phyloP scores from a whole-genome alignment of 1,140 invertebrate genomes.

The Heliothis subflexa region DNA sequence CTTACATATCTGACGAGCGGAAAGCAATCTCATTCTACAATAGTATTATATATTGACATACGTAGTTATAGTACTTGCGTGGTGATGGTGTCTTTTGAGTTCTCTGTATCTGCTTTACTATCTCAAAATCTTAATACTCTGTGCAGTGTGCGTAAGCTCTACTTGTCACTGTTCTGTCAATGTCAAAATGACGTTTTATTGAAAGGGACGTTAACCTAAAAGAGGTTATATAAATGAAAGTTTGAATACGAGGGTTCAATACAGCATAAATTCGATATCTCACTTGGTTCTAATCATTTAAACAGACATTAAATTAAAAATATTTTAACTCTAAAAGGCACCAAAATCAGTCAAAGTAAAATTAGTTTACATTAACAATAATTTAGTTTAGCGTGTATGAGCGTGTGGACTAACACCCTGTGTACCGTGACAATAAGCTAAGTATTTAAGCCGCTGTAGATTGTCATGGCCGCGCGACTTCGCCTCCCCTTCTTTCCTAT shows the following conservation, averaged over 20 bases:
- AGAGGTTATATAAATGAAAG: no score
- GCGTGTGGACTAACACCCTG: slow-evolving; percentile 80
- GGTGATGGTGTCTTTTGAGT: slow-evolving; percentile 28
- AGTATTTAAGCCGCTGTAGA: slow-evolving; percentile 72
- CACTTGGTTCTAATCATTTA: no score
- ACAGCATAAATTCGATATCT: no score
- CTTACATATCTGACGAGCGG: slow-evolving; percentile 76
- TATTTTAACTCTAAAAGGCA: neutral
- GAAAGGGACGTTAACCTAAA: neutral
- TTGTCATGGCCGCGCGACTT: slow-evolving; percentile 67
- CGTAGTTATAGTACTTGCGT: slow-evolving; percentile 60
- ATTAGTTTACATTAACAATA: slow-evolving; percentile 45
- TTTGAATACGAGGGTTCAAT: no score
- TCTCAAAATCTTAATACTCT: no score
- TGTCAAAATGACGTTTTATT: neutral
- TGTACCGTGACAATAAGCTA: slow-evolving; percentile 81
- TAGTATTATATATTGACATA: slow-evolving; percentile 65
- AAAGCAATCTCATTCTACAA: slow-evolving; percentile 77
- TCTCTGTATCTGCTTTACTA: no score
- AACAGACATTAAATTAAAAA: neutral
- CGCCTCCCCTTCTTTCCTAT: slow-evolving; percentile 57
- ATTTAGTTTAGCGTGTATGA: slow-evolving; percentile 65
- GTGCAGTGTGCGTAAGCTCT: no score
- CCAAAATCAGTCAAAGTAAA: slow-evolving; percentile 19
- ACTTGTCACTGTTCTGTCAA: no score